A percentile compares a stretch with the other conserved stretches of the same genome.
These are phyloP conservation scores for Lypha dubia DNA, from an alignment of 2,888 invertebrate species.

Conservation along the genomic window DNA sequence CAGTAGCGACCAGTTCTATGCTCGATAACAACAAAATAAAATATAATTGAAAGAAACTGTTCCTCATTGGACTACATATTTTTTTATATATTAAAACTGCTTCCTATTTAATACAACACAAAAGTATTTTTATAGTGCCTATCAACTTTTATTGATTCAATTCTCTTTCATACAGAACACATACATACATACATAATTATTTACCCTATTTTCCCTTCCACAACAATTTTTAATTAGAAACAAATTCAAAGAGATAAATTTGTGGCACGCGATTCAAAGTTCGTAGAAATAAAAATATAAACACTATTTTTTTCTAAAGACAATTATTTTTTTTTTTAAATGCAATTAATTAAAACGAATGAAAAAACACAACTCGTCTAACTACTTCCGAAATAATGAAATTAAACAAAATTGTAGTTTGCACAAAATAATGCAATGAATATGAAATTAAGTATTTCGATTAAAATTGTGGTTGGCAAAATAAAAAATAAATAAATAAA, in stretches of 20 bases:
- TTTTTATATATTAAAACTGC: too few relatives aligned
- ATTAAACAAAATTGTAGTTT: conserved; percentile 25
- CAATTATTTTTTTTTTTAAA: too few relatives aligned
- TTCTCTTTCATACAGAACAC: not conserved
- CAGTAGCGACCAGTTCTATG: too few relatives aligned
- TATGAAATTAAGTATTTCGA: conserved; percentile 35
- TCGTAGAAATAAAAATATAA: conserved; percentile 24
- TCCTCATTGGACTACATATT: too few relatives aligned
- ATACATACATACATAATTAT: too few relatives aligned
- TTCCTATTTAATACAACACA: too few relatives aligned
- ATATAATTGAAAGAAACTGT: too few relatives aligned
- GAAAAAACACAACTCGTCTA: conserved; percentile 24
- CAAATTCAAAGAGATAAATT: conserved; percentile 28
- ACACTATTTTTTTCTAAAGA: too few relatives aligned
- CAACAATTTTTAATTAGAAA: conserved; percentile 1
- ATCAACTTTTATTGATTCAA: not conserved
- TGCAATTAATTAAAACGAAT: conserved; percentile 41
- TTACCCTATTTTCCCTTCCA: not conserved
- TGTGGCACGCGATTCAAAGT: conserved; percentile 50
- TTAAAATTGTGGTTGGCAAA: conserved; percentile 21
- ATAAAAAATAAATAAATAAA: conserved; percentile 24
- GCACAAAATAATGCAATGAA: conserved; percentile 44
- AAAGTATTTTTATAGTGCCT: too few relatives aligned
- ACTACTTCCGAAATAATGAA: conserved; percentile 52
- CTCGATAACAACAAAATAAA: too few relatives aligned